These are phyloP conservation scores for Brachionus sp. DNA, from an alignment of 1,140 invertebrate genomes.

Conservation along the genomic window DNA sequence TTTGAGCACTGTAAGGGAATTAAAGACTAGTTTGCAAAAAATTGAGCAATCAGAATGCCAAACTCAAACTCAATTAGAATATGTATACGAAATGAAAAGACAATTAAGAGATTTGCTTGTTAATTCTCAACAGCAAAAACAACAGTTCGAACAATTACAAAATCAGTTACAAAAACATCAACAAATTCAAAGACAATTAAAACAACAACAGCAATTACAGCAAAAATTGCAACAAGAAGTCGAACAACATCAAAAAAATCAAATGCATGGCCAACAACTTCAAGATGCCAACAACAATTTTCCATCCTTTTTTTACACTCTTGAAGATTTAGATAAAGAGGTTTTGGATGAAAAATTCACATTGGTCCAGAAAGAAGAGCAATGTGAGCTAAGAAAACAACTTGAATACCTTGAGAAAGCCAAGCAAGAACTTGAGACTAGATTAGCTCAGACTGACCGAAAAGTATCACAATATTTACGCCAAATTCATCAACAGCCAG, in stretches of 20 bases:
- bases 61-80: not conserved
- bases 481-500: conserved; percentile 23
- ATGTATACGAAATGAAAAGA: conserved; percentile 6
- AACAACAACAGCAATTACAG: conserved; percentile 5
- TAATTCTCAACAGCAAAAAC: not conserved
- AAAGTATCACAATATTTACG: not conserved
- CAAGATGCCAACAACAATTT: not conserved
- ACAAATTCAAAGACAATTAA: not conserved
- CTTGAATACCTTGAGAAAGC: not conserved
- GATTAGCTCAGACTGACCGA: not conserved
- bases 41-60: not conserved
- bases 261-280: not conserved
- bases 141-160: not conserved
- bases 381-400: not conserved
- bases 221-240: not conserved
- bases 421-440: not conserved
- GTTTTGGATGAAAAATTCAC: conserved; percentile 4
- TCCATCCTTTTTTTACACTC: not conserved
- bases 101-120: conserved; percentile 9
- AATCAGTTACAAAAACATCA: not conserved
- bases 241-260: not conserved
- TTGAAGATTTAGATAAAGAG: conserved; percentile 24
- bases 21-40: not conserved
- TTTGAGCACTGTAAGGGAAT: not conserved
- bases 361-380: not conserved